phyloP scores from a whole-genome alignment of 2,113 vertebrate genomes.

The Saccopteryx leptura region DNA sequence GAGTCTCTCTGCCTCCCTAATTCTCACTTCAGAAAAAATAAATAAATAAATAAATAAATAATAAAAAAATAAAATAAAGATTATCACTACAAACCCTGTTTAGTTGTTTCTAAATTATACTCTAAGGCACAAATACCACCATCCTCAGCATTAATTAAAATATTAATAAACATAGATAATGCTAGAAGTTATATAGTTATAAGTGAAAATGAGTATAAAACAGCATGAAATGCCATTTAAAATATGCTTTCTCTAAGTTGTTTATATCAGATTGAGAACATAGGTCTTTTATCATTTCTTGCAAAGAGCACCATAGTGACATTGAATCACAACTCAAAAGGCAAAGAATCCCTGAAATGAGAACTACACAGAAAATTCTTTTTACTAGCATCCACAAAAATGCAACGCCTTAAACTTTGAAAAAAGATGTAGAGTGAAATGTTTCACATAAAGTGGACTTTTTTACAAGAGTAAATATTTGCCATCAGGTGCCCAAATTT shows the following conservation, averaged over 20 bases:
- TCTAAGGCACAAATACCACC: neutral
- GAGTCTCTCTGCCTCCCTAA: no score
- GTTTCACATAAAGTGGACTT: neutral
- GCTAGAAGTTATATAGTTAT: constrained; percentile 32
- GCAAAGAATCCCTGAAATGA: neutral
- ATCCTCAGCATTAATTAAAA: constrained; percentile 68
- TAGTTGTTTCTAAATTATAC: constrained; percentile 63
- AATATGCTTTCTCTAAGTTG: constrained; percentile 21
- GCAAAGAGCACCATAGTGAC: neutral
- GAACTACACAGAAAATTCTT: neutral
- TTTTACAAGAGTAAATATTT: constrained; percentile 43
- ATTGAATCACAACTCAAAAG: constrained; percentile 19
- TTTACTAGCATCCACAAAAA: neutral
- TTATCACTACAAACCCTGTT: constrained; percentile 50
- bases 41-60: no score
- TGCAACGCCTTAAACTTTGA: neutral
- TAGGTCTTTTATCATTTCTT: neutral
- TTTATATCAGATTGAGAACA: neutral
- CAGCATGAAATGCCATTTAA: constrained; percentile 24
- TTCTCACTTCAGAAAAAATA: no score
- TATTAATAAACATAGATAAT: constrained; percentile 58
- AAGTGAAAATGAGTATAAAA: constrained; percentile 38
- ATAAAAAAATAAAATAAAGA: neutral
- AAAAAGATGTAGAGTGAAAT: neutral
- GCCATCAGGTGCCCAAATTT: neutral